Conservation (phyloP, 2,113 vertebrate genomes). For the Rhynchomys soricoides region DNA sequence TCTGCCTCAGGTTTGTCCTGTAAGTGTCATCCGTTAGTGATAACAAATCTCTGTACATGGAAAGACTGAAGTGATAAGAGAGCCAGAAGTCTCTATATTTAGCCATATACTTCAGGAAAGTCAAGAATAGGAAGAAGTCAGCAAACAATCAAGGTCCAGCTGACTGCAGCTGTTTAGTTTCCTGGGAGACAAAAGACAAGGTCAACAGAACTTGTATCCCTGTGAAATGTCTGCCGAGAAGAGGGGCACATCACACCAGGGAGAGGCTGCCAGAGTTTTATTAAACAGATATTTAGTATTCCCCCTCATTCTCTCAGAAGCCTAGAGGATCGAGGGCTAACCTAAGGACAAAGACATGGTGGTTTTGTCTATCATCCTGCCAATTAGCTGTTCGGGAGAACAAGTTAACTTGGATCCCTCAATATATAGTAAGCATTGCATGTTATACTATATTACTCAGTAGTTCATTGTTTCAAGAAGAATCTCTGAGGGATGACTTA, state of each 20-base stretch:
- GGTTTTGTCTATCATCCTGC: slow-evolving; percentile 40
- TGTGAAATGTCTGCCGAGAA: slow-evolving; percentile 6
- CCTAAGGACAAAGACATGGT: slow-evolving; percentile 48
- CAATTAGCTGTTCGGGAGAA: slow-evolving; percentile 54
- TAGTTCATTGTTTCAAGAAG: neutral
- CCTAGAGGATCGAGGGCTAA: neutral
- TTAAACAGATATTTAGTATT: slow-evolving; percentile 62
- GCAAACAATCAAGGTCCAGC: slow-evolving; percentile 51
- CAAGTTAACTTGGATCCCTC: neutral
- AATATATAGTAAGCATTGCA: neutral
- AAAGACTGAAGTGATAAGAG: slow-evolving; percentile 49
- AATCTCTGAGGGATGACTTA: neutral
- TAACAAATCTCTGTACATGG: slow-evolving; percentile 51
- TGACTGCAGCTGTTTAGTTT: slow-evolving; percentile 39
- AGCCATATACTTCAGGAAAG: slow-evolving; percentile 54
- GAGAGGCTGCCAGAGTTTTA: neutral
- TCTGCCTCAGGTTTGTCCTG: neutral
- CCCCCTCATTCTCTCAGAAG: slow-evolving; percentile 25
- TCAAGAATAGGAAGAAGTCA: slow-evolving; percentile 60
- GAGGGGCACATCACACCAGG: neutral
- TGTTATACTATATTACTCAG: neutral
- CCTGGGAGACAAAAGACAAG: slow-evolving; percentile 62
- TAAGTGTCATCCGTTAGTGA: slow-evolving; percentile 50
- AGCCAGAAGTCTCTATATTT: slow-evolving; percentile 49
- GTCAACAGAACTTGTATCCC: slow-evolving; percentile 40